Evolutionary conservation across 2,113 vertebrate species (phyloP).

Genomic region (Cebus imitator): DNA sequence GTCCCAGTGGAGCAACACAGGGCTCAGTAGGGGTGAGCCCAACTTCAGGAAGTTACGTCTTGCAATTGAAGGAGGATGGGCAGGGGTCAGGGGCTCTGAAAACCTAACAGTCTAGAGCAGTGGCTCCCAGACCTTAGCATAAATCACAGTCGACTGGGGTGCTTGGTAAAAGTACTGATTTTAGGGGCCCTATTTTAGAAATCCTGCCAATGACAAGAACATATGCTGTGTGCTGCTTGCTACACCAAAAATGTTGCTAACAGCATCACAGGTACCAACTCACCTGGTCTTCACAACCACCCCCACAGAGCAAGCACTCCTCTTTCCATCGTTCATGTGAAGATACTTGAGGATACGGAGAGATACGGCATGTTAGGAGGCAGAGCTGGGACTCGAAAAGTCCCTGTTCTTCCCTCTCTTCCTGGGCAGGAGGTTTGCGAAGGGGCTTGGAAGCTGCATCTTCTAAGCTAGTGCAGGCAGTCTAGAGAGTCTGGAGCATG

Average conservation of each 20-base stretch:
- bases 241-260: not conserved
- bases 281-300: not conserved
- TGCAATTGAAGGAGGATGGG: not conserved
- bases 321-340: not conserved
- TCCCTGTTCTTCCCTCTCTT: not conserved
- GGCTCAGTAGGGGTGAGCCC: not conserved
- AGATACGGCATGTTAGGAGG: too few species aligned
- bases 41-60: not conserved
- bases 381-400: too few species aligned
- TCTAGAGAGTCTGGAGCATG: not conserved
- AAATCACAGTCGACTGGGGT: not conserved
- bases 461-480: too few species aligned
- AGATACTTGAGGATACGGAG: not conserved
- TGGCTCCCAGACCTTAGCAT: not conserved
- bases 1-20: not conserved
- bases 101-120: not conserved
- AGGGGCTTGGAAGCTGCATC: not conserved
- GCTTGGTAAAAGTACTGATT: not conserved
- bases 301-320: not conserved
- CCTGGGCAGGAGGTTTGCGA: not conserved
- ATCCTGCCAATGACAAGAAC: not conserved
- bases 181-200: not conserved
- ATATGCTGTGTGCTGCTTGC: fast-evolving
- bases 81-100: not conserved
- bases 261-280: too few species aligned